Percentiles rank a stretch among this genome's conserved stretches.
phyloP scores from a whole-genome alignment of 2,113 vertebrate species.

The Anthoscopus minutus region DNA sequence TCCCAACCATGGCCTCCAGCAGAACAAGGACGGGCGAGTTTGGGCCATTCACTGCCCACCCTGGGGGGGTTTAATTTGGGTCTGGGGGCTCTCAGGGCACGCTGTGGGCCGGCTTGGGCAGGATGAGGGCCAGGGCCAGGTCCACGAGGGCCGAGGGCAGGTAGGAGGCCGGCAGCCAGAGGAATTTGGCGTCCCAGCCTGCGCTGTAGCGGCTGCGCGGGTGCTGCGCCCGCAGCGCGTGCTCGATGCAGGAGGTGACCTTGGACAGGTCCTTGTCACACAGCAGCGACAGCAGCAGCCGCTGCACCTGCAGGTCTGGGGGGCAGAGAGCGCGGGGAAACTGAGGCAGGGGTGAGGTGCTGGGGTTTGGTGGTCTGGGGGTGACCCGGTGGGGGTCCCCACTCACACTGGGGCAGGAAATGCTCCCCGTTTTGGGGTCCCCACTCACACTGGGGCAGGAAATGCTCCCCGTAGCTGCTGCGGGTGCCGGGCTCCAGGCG shows the following conservation, averaged over 20 bases:
- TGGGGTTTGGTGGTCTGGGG: too few relatives aligned
- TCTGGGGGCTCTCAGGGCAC: not conserved
- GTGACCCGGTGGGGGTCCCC: not conserved
- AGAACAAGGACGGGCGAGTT: not conserved
- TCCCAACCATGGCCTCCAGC: too few relatives aligned
- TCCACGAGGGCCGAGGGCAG: slow-evolving; percentile 85
- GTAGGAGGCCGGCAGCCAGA: slow-evolving; percentile 91
- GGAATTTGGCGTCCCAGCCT: slow-evolving; percentile 91
- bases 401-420: too few relatives aligned
- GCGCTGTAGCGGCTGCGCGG: slow-evolving; percentile 89
- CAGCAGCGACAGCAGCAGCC: slow-evolving; percentile 77
- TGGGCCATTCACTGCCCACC: fast-evolving
- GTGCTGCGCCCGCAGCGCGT: slow-evolving; percentile 78
- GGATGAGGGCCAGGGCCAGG: slow-evolving; percentile 72
- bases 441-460: slow-evolving; percentile 82
- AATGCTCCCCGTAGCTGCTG: slow-evolving; percentile 84
- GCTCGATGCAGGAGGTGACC: slow-evolving; percentile 86
- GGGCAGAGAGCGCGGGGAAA: too few relatives aligned
- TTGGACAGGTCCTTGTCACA: slow-evolving; percentile 87
- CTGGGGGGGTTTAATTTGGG: not conserved
- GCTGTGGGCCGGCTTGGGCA: slow-evolving; percentile 80
- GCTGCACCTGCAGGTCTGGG: slow-evolving; percentile 83
- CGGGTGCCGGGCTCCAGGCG: slow-evolving; percentile 76
- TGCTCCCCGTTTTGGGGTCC: too few relatives aligned
- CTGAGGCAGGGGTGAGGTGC: not conserved